Evolutionary conservation across 2,113 vertebrate species (phyloP).

Genomic region (Scalopus aquaticus): DNA sequence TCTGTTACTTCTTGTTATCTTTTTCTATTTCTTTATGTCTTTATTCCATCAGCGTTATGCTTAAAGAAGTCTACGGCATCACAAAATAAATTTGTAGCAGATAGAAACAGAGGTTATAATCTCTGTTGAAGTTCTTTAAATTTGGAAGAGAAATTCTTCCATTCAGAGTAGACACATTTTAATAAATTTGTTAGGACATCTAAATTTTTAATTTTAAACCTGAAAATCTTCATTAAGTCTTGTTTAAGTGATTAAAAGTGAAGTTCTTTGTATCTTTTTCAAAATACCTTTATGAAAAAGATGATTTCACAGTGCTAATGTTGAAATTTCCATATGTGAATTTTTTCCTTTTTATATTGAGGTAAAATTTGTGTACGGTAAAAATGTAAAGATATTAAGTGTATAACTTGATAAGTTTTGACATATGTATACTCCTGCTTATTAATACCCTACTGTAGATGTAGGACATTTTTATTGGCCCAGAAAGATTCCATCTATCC

Average conservation of each 20-base stretch:
- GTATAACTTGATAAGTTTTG: conserved; percentile 7
- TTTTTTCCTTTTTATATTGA: conserved; percentile 13
- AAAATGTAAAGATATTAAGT: neutral
- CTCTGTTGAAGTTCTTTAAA: conserved; percentile 39
- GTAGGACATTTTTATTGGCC: neutral
- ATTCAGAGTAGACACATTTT: conserved; percentile 74
- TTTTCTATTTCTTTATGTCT: neutral
- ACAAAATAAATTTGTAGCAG: neutral
- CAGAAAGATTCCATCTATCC: neutral
- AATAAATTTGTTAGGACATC: conserved; percentile 75
- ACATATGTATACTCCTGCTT: neutral
- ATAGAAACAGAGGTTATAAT: neutral
- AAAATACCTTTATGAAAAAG: conserved; percentile 72
- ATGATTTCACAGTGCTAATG: conserved; percentile 57
- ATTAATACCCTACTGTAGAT: neutral
- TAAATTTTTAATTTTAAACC: conserved; percentile 76
- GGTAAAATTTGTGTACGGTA: neutral
- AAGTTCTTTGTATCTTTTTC: conserved; percentile 69
- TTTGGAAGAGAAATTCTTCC: conserved; percentile 67
- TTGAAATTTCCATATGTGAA: conserved; percentile 37
- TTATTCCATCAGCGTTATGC: neutral
- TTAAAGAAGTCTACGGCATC: neutral
- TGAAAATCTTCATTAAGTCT: conserved; percentile 27
- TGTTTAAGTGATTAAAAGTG: conserved; percentile 76
- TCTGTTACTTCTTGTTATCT: neutral